Percentiles rank a stretch among this genome's conserved stretches.
Evolutionary conservation across 2,888 invertebrate species (phyloP).

Genomic region (Patella pellucida): DNA sequence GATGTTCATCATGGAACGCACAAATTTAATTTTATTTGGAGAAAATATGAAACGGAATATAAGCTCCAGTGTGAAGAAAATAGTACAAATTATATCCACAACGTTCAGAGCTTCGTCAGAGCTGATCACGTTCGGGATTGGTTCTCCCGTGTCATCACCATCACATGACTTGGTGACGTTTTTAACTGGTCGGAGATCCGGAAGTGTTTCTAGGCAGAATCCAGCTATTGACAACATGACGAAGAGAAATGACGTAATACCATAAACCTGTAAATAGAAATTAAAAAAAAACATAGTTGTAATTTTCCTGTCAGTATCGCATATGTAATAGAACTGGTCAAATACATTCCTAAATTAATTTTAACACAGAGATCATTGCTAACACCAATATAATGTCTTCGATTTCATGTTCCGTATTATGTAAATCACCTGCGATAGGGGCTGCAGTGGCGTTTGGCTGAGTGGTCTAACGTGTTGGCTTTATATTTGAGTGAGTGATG

Average conservation of each 20-base stretch:
- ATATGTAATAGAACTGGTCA: no score
- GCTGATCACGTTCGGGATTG: conserved; percentile 42
- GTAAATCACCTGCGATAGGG: no score
- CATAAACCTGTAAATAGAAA: conserved; percentile 59
- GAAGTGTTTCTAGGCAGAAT: conserved; percentile 67
- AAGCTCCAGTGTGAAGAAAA: conserved; percentile 68
- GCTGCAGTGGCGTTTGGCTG: no score
- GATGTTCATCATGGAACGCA: conserved; percentile 65
- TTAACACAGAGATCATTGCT: no score
- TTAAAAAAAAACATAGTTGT: background rate
- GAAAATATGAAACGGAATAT: conserved; percentile 63
- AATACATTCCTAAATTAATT: no score
- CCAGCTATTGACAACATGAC: conserved; percentile 67
- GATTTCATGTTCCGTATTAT: no score
- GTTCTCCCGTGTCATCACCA: conserved; percentile 40
- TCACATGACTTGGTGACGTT: conserved; percentile 36
- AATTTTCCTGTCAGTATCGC: no score
- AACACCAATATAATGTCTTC: no score
- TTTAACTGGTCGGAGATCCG: conserved; percentile 46
- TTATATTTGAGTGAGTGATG: no score
- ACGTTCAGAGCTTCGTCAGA: conserved; percentile 54
- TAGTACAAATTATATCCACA: conserved; percentile 66
- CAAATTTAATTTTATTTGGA: conserved; percentile 60
- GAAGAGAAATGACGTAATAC: conserved; percentile 66
- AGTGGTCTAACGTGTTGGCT: no score